These are phyloP conservation scores for Laspeyria flexula DNA, from an alignment of 2,888 invertebrate genomes.

Conservation along the genomic window DNA sequence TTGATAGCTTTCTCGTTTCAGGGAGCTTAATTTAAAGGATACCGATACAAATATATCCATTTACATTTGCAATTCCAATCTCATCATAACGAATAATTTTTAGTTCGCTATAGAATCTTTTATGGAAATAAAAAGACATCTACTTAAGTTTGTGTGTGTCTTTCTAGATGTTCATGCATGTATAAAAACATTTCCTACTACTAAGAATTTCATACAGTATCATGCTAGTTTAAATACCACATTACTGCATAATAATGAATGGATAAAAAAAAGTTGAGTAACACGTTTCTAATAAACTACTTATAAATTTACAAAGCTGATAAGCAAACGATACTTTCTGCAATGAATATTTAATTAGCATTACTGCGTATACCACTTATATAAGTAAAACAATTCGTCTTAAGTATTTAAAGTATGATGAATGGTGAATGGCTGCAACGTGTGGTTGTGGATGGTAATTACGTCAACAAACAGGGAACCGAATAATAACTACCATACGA, in stretches of 20 bases:
- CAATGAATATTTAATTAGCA: slow-evolving; percentile 1
- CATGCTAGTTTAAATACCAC: neutral
- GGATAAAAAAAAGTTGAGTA: neutral
- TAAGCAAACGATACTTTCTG: neutral
- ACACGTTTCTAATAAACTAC: slow-evolving; percentile 3
- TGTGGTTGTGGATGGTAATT: slow-evolving; percentile 68
- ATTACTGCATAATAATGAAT: neutral
- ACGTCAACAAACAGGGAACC: slow-evolving; percentile 73
- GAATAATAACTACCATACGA: slow-evolving; percentile 74
- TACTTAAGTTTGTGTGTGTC: too few relatives aligned
- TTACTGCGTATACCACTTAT: neutral
- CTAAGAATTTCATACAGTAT: too few relatives aligned
- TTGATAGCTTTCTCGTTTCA: slow-evolving; percentile 47
- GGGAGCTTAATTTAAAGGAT: slow-evolving; percentile 27
- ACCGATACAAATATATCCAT: slow-evolving; percentile 8
- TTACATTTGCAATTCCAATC: neutral
- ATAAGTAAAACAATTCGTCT: slow-evolving; percentile 9
- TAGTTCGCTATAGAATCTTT: neutral
- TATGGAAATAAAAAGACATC: too few relatives aligned
- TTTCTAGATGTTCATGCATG: too few relatives aligned
- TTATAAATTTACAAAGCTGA: slow-evolving; percentile 1
- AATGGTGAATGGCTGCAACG: slow-evolving; percentile 36
- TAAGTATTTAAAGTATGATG: slow-evolving; percentile 26
- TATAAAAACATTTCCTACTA: too few relatives aligned
- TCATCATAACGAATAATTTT: neutral